Conservation (phyloP, 2,797 vertebrate species). For the Varecia variegata region DNA sequence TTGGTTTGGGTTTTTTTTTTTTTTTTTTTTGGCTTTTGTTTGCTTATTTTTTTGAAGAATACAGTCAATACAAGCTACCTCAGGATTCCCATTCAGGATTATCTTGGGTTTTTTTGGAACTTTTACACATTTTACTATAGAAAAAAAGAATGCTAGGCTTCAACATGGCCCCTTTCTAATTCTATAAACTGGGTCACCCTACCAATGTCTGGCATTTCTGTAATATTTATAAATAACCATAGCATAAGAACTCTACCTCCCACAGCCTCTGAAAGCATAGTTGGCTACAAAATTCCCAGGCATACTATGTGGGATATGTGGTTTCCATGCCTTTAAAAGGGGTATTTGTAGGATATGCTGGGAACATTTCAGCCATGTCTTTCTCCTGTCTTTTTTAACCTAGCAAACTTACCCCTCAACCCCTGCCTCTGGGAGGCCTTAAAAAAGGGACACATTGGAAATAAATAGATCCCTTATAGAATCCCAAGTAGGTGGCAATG, state of each 20-base stretch:
- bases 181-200: not conserved
- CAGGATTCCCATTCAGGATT: not conserved
- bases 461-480: not conserved
- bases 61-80: not conserved
- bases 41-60: not conserved
- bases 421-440: not conserved
- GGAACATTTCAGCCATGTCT: constrained; percentile 12
- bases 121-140: constrained; percentile 11
- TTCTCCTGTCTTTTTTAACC: constrained; percentile 16
- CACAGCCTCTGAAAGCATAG: constrained; percentile 43
- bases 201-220: constrained; percentile 27
- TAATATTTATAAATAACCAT: constrained; percentile 49
- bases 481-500: not conserved
- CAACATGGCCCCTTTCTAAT: not conserved
- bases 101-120: not conserved
- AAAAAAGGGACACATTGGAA: not conserved
- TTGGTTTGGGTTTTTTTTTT: not conserved
- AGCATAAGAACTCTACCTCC: constrained; percentile 29
- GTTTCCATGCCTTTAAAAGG: constrained; percentile 33
- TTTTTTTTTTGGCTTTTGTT: not conserved
- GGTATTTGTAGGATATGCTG: not conserved
- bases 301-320: constrained; percentile 28
- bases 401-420: not conserved
- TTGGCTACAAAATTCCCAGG: constrained; percentile 32
- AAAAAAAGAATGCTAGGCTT: not conserved